phyloP scores from a whole-genome alignment of 2,113 vertebrate genomes.

The Podarcis raffonei region DNA sequence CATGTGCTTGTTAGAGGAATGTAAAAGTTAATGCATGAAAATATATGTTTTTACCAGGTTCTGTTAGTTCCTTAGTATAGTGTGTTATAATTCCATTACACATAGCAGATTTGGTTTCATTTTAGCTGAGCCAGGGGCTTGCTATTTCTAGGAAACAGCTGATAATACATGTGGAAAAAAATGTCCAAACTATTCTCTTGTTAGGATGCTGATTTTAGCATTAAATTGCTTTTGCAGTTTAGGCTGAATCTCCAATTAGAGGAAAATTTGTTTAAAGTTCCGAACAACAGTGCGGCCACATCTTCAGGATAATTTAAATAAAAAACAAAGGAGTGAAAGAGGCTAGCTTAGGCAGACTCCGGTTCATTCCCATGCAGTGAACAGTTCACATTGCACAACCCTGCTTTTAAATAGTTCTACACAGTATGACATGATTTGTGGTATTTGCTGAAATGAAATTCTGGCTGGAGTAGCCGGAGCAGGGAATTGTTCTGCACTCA shows the following conservation, averaged over 20 bases:
- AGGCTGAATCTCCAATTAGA: constrained; percentile 43
- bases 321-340: constrained; percentile 54
- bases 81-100: constrained; percentile 11
- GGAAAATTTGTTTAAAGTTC: constrained; percentile 48
- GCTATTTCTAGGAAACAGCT: constrained; percentile 36
- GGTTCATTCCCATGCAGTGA: constrained; percentile 48
- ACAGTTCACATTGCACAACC: constrained; percentile 48
- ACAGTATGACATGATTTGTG: constrained; percentile 61
- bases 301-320: constrained; percentile 61
- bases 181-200: constrained; percentile 47
- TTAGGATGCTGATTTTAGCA: constrained; percentile 33
- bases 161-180: constrained; percentile 34
- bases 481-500: constrained; percentile 61
- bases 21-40: constrained; percentile 26
- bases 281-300: constrained; percentile 51
- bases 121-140: constrained; percentile 5
- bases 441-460: constrained; percentile 67
- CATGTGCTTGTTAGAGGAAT: constrained; percentile 16
- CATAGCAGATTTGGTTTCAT: constrained; percentile 41
- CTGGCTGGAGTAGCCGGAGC: constrained; percentile 36
- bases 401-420: constrained; percentile 53
- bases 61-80: background rate
- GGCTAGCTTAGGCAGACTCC: constrained; percentile 56
- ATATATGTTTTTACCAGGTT: constrained; percentile 27
- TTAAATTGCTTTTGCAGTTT: constrained; percentile 58